Evolutionary conservation across 64 coral and sea anemone species (phyloP).

Genomic region (Pocillopora damicornis): DNA sequence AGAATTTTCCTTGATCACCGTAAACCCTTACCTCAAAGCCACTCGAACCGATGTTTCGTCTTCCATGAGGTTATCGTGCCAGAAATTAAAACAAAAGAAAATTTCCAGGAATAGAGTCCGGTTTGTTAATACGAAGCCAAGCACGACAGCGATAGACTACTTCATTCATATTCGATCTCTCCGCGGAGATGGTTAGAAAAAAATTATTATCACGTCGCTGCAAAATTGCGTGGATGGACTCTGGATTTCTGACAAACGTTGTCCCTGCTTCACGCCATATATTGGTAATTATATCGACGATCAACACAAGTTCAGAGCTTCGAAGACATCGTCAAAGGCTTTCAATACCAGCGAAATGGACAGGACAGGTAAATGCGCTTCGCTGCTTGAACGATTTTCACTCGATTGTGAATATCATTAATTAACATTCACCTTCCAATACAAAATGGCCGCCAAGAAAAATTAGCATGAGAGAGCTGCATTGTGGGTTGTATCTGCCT

Average conservation of each 20-base stretch:
- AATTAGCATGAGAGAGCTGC: not conserved
- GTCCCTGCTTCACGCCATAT: conserved; percentile 13
- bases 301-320: not conserved
- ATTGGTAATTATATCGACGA: not conserved
- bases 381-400: conserved; percentile 30
- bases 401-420: conserved; percentile 37
- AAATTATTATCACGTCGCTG: not conserved
- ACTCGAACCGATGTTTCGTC: conserved; percentile 93
- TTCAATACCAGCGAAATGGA: conserved; percentile 51
- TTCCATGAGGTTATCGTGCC: not conserved
- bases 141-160: conserved; percentile 31
- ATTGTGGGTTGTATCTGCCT: not conserved
- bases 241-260: not conserved
- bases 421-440: conserved; percentile 23
- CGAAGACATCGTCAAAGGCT: conserved; percentile 17
- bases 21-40: conserved; percentile 75
- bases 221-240: not conserved
- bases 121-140: not conserved
- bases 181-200: conserved; percentile 4
- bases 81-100: not conserved
- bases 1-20: not conserved
- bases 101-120: not conserved
- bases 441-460: conserved; percentile 40
- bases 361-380: conserved; percentile 42
- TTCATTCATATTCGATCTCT: conserved; percentile 33